Conservation (phyloP, 2,888 invertebrate genomes). For the Harmothoe impar region DNA sequence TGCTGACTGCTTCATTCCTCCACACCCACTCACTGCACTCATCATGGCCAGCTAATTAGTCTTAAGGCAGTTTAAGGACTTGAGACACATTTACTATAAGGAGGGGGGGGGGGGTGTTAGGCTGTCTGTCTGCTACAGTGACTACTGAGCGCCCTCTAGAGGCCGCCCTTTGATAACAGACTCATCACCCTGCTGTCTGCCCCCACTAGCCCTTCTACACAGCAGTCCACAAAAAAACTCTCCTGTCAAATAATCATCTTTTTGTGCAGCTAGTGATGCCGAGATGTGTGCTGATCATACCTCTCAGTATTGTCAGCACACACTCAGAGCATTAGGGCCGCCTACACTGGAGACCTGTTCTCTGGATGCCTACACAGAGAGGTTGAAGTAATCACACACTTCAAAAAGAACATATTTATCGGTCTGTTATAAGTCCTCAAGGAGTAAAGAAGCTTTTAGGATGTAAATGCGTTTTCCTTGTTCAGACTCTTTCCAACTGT, state of each 20-base stretch:
- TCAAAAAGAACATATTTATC: background rate
- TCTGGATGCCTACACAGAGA: background rate
- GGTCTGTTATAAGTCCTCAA: background rate
- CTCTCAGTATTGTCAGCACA: background rate
- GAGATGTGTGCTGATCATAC: background rate
- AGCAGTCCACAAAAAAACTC: background rate
- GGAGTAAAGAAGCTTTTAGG: background rate
- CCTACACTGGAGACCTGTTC: background rate
- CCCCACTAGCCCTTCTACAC: background rate
- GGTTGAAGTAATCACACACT: background rate
- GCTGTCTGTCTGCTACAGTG: no score
- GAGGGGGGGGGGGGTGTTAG: no score
- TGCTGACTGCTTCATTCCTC: background rate
- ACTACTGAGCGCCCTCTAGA: no score
- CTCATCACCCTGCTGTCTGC: conserved; percentile 7
- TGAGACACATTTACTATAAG: background rate
- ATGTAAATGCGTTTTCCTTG: conserved; percentile 21
- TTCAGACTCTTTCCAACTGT: background rate
- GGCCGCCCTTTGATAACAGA: background rate
- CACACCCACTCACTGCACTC: background rate
- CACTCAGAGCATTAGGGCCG: background rate
- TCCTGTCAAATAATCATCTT: background rate
- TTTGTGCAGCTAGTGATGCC: background rate
- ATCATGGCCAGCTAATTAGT: background rate
- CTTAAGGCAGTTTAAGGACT: background rate